phyloP scores from a whole-genome alignment of 1,140 invertebrate genomes.

The Amphibalanus amphitrite region DNA sequence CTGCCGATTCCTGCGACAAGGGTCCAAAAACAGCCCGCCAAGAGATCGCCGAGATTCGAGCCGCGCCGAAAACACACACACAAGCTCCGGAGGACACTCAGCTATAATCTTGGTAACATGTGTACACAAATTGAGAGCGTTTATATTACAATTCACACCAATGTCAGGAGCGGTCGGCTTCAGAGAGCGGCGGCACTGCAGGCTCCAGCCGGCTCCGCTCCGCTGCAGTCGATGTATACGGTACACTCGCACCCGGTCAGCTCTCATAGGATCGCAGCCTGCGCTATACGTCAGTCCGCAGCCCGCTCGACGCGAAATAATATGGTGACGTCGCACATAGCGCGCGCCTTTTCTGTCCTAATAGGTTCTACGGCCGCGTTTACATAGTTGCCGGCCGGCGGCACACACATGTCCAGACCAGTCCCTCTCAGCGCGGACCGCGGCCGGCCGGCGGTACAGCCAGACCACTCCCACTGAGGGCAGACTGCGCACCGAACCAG shows the following conservation, averaged over 20 bases:
- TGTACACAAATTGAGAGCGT: not conserved
- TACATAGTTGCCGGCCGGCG: too few relatives aligned
- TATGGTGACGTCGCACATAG: not conserved
- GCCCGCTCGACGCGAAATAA: not conserved
- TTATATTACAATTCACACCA: not conserved
- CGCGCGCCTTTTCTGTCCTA: too few relatives aligned
- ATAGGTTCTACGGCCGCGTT: too few relatives aligned
- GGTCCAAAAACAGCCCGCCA: not conserved
- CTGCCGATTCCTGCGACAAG: not conserved
- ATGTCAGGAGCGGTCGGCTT: not conserved
- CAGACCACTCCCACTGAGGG: too few relatives aligned
- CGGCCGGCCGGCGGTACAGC: too few relatives aligned
- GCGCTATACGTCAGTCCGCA: not conserved
- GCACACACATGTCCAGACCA: too few relatives aligned
- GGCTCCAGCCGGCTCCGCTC: not conserved
- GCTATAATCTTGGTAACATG: not conserved
- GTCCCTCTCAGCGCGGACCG: too few relatives aligned
- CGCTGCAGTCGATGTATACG: not conserved
- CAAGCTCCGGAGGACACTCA: not conserved
- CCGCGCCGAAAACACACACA: too few relatives aligned
- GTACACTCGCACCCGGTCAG: not conserved
- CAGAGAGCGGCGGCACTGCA: not conserved
- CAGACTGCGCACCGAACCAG: too few relatives aligned
- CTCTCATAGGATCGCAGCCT: not conserved
- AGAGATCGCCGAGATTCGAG: too few relatives aligned